Conservation (phyloP, 2,797 vertebrate genomes). For the Pseudomugil gertrudae region DNA sequence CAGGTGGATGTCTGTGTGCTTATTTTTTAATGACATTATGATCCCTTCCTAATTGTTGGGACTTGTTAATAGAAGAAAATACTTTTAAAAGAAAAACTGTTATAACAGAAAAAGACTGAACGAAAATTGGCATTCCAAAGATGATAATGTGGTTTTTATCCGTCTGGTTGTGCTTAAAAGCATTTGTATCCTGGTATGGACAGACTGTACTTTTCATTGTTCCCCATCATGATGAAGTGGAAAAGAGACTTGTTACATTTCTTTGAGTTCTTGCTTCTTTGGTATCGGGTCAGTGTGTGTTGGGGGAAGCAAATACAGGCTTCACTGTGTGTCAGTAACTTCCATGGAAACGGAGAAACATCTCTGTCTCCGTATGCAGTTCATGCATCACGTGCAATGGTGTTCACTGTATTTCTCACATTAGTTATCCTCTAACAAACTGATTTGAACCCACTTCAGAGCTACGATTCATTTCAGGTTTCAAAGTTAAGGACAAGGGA, state of each 20-base stretch:
- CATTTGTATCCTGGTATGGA: constrained; percentile 27
- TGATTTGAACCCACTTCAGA: constrained; percentile 77
- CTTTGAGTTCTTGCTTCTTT: constrained; percentile 88
- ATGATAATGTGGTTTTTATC: constrained; percentile 12
- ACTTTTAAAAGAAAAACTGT: constrained; percentile 25
- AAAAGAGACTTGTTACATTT: constrained; percentile 70
- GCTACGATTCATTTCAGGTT: constrained; percentile 30
- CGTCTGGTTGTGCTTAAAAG: constrained; percentile 29
- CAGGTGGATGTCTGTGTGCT: constrained; percentile 60
- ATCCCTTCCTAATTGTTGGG: constrained; percentile 24
- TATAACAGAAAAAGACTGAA: constrained; percentile 50
- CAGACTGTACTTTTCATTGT: constrained; percentile 32
- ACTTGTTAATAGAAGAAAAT: constrained; percentile 21
- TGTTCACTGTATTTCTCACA: constrained; percentile 80
- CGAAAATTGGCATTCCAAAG: constrained; percentile 73
- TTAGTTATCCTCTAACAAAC: constrained; percentile 62
- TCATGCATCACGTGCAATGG: constrained; percentile 85
- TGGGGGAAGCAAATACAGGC: constrained; percentile 55
- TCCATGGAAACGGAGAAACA: constrained; percentile 39
- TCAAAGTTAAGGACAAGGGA: constrained; percentile 2
- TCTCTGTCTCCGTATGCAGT: too few species aligned
- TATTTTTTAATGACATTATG: constrained; percentile 56
- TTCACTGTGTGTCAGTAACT: constrained; percentile 42
- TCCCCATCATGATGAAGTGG: constrained; percentile 14
- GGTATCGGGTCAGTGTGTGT: constrained; percentile 84